Conservation (phyloP, 2,888 invertebrate species). For the Temnothorax ravouxi region DNA sequence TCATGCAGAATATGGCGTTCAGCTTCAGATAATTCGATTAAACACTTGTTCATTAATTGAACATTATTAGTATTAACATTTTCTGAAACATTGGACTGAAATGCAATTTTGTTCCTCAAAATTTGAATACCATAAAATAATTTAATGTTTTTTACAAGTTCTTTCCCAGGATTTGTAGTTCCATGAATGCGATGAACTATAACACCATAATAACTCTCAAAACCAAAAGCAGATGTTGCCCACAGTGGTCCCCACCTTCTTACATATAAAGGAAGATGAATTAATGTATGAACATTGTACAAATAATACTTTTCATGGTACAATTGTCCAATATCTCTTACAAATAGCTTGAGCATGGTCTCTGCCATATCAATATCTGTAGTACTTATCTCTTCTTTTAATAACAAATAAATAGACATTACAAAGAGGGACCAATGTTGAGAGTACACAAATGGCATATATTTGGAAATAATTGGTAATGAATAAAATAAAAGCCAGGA, state of each 20-base stretch:
- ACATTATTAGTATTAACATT: background rate
- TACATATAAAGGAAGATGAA: constrained; percentile 7
- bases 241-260: background rate
- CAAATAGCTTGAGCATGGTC: background rate
- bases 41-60: constrained; percentile 7
- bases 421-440: background rate
- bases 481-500: constrained; percentile 7
- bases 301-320: background rate
- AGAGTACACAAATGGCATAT: constrained; percentile 7
- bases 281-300: background rate
- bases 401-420: constrained; percentile 3
- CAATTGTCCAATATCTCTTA: constrained; percentile 7
- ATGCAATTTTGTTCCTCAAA: background rate
- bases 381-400: constrained; percentile 1
- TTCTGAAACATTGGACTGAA: background rate
- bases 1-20: background rate
- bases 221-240: constrained; percentile 7
- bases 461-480: constrained; percentile 7
- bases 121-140: too few species aligned
- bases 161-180: constrained; percentile 4
- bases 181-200: constrained; percentile 3
- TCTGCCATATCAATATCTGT: constrained; percentile 7
- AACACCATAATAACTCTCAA: background rate
- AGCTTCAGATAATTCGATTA: background rate
- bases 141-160: background rate